phyloP scores from a whole-genome alignment of 2,113 vertebrate species.

The Phalacrocorax brasilianus region DNA sequence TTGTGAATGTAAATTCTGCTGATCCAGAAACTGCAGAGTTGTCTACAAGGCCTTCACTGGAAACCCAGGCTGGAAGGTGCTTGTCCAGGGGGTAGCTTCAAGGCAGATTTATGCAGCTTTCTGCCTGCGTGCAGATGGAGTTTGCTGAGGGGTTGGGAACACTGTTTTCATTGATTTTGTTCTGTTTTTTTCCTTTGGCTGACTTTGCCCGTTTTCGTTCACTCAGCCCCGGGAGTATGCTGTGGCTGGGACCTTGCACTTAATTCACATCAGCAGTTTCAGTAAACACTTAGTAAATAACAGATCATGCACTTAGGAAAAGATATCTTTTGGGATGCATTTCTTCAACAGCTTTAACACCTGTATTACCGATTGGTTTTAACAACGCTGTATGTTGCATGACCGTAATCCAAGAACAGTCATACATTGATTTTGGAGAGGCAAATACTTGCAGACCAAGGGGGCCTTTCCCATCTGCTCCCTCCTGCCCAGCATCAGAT shows the following conservation, averaged over 20 bases:
- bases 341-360: not conserved
- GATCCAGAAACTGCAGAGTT: not conserved
- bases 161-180: not conserved
- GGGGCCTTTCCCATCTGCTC: not conserved
- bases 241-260: constrained; percentile 30
- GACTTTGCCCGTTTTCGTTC: not conserved
- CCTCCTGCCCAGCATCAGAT: not conserved
- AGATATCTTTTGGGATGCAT: not conserved
- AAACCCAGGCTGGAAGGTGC: not conserved
- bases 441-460: not conserved
- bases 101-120: constrained; percentile 8
- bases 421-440: not conserved
- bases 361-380: not conserved
- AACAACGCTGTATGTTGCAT: rapidly evolving
- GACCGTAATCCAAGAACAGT: not conserved
- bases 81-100: not conserved
- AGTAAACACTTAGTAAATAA: constrained; percentile 22
- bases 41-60: not conserved
- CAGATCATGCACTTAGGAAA: not conserved
- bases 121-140: not conserved
- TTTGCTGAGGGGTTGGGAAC: not conserved
- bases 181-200: constrained; percentile 26
- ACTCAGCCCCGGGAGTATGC: not conserved
- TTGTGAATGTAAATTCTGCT: not conserved
- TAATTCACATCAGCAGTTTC: constrained; percentile 32